Conservation (phyloP, 2,888 invertebrate genomes). For the Biston betularia region DNA sequence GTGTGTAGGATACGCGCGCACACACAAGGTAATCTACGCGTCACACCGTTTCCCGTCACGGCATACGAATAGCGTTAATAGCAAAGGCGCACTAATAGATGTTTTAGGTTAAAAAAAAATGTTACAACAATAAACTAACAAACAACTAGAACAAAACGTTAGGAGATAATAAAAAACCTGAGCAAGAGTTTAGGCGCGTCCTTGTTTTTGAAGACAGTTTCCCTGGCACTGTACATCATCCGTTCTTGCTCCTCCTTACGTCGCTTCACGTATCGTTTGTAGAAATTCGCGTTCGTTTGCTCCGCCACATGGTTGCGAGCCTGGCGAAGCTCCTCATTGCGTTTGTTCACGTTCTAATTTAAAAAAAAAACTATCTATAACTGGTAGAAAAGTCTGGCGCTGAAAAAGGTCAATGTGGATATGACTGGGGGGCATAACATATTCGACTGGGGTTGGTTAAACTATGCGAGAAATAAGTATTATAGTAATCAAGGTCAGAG, state of each 20-base stretch:
- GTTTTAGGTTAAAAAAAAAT: no score
- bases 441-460: no score
- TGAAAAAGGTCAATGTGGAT: no score
- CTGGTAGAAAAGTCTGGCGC: background rate
- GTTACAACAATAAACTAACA: no score
- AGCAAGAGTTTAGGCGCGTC: conserved; percentile 79
- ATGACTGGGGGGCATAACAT: no score
- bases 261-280: conserved; percentile 68
- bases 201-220: conserved; percentile 76
- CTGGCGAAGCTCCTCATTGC: conserved; percentile 73
- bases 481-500: no score
- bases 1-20: no score
- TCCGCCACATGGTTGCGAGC: conserved; percentile 69
- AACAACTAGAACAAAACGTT: background rate
- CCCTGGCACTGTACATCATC: conserved; percentile 74
- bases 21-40: no score
- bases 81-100: no score
- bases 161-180: conserved; percentile 54
- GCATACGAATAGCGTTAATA: no score
- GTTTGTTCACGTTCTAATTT: conserved; percentile 75
- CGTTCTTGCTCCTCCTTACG: conserved; percentile 67
- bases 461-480: no score
- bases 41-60: no score
- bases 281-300: conserved; percentile 71
- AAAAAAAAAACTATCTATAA: background rate